A percentile compares a stretch with the other conserved stretches of the same genome.
Conservation (phyloP, 2,113 vertebrate species). For the Pterocles orientalis region DNA sequence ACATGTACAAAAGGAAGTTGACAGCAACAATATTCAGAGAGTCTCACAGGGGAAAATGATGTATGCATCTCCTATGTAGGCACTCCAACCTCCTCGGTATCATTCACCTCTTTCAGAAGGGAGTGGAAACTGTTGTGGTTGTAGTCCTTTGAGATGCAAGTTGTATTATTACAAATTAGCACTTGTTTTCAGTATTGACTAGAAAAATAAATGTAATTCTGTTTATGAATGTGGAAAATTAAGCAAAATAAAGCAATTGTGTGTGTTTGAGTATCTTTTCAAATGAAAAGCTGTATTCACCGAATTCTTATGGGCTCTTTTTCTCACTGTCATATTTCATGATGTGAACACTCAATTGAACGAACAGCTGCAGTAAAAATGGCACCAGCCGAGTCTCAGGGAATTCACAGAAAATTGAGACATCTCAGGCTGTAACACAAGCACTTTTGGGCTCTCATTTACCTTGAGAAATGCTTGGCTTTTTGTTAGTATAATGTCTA, state of each 20-base stretch:
- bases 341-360: slow-evolving; percentile 65
- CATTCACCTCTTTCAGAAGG: slow-evolving; percentile 19
- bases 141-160: slow-evolving; percentile 63
- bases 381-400: slow-evolving; percentile 8
- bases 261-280: slow-evolving; percentile 75
- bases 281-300: slow-evolving; percentile 73
- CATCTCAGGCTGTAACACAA: not conserved
- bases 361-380: slow-evolving; percentile 69
- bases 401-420: slow-evolving; percentile 15
- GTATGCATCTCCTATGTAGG: not conserved
- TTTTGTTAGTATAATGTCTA: not conserved
- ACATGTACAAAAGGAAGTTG: not conserved
- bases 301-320: slow-evolving; percentile 65
- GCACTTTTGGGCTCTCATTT: not conserved
- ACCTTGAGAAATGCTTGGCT: not conserved
- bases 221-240: slow-evolving; percentile 79
- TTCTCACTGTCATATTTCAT: slow-evolving; percentile 35
- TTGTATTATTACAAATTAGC: slow-evolving; percentile 77
- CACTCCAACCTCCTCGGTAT: not conserved
- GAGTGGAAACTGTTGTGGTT: slow-evolving; percentile 66
- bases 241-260: slow-evolving; percentile 73
- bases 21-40: slow-evolving; percentile 11
- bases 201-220: slow-evolving; percentile 82
- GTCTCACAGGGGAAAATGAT: not conserved
- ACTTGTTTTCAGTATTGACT: slow-evolving; percentile 79